Evolutionary conservation across 2,888 invertebrate species (phyloP), one percentile per base, ranked within the genome.

Genomic region (Hartigia nigra): DNA sequence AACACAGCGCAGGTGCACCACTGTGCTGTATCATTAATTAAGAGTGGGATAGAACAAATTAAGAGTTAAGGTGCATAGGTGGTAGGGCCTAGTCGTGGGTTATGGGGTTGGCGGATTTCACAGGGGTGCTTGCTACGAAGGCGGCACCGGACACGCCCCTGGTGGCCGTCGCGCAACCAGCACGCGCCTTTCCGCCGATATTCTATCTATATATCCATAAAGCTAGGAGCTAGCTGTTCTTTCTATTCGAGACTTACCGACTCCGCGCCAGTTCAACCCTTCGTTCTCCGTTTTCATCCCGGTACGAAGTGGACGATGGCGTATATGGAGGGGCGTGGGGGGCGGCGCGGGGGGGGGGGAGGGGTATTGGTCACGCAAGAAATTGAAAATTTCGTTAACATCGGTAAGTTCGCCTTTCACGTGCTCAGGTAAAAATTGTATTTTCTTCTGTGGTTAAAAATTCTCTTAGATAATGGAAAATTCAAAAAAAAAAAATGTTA

Each of bases 121-220:
- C 85, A 85, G 85, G 85, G 85, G 85, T 84, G 85, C 83, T 79
- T 77, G 86, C 87, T 83, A 82, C 84, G 89, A 90, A 90, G 90
- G 90, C 90, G 90, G 88, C 89, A 87, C 90, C 90, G 90, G 90
- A 90, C 90, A 90, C 90, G 90, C 90, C 90, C 90, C 88, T 87
- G 89, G 88, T 87, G 87, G 86, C 86, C 86, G 88, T 87, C 89
- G 90, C 90, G 89, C 90, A 90, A 89, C 88, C 88, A 88, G 86
- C 87, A 85, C 84, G 89, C 89, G 89, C 87, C 88, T 88, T 82
- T 82, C 79, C 81, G 83, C 83, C 84, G 84, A 86, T 87, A 84
- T 85, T 84, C 85, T 39, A 82, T 79, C 86, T 85, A 86, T 86
- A 86, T 87, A 84, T 79, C 84, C 80, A 84, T 82, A 86, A 84